Evolutionary conservation across 2,888 invertebrate species (phyloP).

Genomic region (Nezara viridula): DNA sequence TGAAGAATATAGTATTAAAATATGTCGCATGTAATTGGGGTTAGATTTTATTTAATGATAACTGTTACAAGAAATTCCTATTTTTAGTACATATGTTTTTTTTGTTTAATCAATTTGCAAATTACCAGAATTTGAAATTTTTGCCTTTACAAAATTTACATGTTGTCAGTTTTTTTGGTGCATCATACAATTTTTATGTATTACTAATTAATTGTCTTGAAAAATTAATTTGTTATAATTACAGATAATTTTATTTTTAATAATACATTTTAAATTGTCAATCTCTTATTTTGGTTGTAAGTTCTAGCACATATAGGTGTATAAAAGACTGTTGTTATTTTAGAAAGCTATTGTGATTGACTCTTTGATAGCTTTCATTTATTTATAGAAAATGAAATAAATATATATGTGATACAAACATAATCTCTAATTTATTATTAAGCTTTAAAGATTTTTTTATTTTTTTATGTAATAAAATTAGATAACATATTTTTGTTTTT

Average conservation of each 20-base stretch:
- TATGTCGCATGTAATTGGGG: too few species aligned
- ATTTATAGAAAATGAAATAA: neutral
- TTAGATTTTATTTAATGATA: too few species aligned
- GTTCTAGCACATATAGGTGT: neutral
- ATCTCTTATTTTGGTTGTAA: neutral
- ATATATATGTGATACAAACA: neutral
- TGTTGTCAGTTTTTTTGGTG: neutral
- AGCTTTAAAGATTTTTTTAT: neutral
- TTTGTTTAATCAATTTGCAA: neutral
- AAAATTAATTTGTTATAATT: neutral
- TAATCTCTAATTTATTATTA: constrained; percentile 2
- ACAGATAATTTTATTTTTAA: neutral
- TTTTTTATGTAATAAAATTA: neutral
- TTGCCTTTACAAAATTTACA: neutral
- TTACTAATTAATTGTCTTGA: neutral
- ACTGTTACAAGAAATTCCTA: neutral
- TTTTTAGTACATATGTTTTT: neutral
- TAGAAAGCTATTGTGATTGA: neutral
- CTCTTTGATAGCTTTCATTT: neutral
- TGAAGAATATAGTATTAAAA: too few species aligned
- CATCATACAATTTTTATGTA: neutral
- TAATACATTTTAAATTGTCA: neutral
- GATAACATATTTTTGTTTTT: neutral
- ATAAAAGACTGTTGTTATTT: neutral
- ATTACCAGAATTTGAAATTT: neutral